Conservation (phyloP, 2,797 vertebrate genomes). For the Sebastes ruberrimus region DNA sequence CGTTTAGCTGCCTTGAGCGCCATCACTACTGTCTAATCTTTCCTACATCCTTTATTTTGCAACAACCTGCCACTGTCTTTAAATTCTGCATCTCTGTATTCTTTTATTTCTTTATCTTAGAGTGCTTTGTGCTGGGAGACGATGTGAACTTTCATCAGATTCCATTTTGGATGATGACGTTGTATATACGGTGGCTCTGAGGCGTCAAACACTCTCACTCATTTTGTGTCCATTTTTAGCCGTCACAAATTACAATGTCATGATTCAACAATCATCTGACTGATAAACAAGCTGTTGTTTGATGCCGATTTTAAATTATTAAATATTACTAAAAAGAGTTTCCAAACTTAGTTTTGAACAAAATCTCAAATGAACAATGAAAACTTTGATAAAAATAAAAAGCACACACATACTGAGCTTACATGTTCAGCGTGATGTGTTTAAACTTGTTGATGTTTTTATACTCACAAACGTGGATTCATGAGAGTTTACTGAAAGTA, state of each 20-base stretch:
- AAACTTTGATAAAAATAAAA: not conserved
- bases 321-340: not conserved
- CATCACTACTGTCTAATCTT: accelerated
- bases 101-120: accelerated
- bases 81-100: too few species aligned
- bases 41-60: too few species aligned
- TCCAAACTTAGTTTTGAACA: not conserved
- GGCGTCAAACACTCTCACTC: too few species aligned
- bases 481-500: not conserved
- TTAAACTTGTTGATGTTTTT: not conserved
- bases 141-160: too few species aligned
- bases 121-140: too few species aligned
- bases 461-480: not conserved
- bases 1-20: too few species aligned
- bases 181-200: too few species aligned
- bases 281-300: not conserved
- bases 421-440: not conserved
- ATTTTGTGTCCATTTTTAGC: not conserved
- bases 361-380: not conserved
- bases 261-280: not conserved
- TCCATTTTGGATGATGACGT: accelerated
- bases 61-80: too few species aligned
- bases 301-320: too few species aligned
- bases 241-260: not conserved
- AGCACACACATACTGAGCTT: not conserved